Evolutionary conservation across 1,140 invertebrate genomes (phyloP).

Genomic region (Ceratitis capitata): DNA sequence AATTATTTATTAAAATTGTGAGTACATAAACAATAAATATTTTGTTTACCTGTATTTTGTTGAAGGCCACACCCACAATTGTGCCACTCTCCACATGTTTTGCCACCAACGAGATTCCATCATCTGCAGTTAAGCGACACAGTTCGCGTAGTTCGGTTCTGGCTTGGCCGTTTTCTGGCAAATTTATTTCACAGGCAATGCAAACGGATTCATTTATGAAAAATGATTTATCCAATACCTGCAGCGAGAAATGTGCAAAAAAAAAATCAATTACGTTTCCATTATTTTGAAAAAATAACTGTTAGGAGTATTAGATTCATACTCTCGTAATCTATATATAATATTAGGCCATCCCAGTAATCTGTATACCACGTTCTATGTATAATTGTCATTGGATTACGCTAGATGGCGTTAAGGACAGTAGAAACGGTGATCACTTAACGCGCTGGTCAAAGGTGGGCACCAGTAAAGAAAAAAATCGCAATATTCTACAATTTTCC

Average conservation of each 20-base stretch:
- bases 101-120: conserved; percentile 73
- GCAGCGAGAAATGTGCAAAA: conserved; percentile 45
- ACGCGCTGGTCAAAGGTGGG: too few relatives aligned
- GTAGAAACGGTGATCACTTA: too few relatives aligned
- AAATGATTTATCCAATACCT: conserved; percentile 70
- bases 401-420: too few relatives aligned
- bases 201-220: conserved; percentile 70
- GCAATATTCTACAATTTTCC: too few relatives aligned
- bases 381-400: too few relatives aligned
- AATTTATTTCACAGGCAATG: conserved; percentile 68
- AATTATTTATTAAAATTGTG: neutral
- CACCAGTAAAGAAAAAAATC: too few relatives aligned
- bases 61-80: conserved; percentile 72
- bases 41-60: conserved; percentile 72
- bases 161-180: conserved; percentile 66
- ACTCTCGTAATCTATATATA: too few relatives aligned
- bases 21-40: neutral
- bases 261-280: too few relatives aligned
- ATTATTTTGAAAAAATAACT: too few relatives aligned
- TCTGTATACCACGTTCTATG: too few relatives aligned
- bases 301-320: too few relatives aligned
- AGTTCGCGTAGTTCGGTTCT: conserved; percentile 71
- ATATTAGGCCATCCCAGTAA: too few relatives aligned
- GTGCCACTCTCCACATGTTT: conserved; percentile 67
- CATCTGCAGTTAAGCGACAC: conserved; percentile 69